phyloP scores from a whole-genome alignment of 2,797 vertebrate species.

The Tadarida brasiliensis region DNA sequence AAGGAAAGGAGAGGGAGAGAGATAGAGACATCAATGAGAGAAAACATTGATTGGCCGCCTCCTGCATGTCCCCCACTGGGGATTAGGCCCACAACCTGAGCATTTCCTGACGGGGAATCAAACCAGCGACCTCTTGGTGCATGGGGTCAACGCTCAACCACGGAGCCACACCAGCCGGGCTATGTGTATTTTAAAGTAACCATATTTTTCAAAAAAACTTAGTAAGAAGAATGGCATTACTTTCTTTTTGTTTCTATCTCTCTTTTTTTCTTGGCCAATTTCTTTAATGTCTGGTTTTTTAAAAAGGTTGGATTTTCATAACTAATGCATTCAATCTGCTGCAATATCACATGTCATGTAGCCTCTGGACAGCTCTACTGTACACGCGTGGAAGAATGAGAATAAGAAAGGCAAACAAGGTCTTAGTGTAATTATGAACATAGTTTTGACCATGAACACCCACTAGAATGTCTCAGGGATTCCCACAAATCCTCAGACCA shows the following conservation, averaged over 20 bases:
- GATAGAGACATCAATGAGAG: too few species aligned
- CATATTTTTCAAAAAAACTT: neutral
- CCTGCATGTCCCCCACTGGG: too few species aligned
- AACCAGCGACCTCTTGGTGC: too few species aligned
- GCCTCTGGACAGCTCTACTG: neutral
- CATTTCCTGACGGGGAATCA: too few species aligned
- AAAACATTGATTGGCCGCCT: too few species aligned
- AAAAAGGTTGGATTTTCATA: neutral
- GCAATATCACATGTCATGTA: neutral
- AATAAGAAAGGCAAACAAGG: neutral
- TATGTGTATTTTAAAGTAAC: neutral
- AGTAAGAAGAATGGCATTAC: neutral
- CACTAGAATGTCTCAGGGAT: neutral
- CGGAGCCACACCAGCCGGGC: too few species aligned
- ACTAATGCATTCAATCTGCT: neutral
- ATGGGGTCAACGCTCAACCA: too few species aligned
- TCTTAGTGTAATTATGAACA: neutral
- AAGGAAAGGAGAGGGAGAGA: too few species aligned
- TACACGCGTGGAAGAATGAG: neutral
- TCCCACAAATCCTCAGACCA: neutral
- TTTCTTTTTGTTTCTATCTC: neutral
- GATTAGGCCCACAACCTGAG: too few species aligned
- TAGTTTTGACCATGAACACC: neutral
- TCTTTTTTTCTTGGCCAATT: neutral
- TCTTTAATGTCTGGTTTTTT: neutral